A percentile compares a stretch with the other conserved stretches of the same genome.
Evolutionary conservation across 2,797 vertebrate genomes (phyloP).

Genomic region (Gallirallus australis): DNA sequence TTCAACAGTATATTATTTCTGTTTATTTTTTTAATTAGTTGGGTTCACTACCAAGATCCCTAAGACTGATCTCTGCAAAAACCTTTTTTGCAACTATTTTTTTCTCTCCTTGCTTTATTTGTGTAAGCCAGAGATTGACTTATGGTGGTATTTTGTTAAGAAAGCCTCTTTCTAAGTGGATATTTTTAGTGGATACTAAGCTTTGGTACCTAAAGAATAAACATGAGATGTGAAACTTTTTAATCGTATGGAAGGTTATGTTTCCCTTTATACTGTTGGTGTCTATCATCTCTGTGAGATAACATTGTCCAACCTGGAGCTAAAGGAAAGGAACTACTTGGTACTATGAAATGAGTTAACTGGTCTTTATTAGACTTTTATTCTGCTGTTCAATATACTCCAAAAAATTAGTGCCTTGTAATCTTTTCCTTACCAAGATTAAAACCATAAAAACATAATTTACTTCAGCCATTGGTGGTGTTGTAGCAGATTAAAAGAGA

Average conservation of each 20-base stretch:
- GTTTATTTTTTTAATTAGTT: not conserved
- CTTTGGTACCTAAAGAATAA: not conserved
- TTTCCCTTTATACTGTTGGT: not conserved
- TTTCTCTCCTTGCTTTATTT: not conserved
- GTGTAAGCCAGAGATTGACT: not conserved
- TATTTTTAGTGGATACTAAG: not conserved
- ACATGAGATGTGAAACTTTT: not conserved
- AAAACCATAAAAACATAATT: not conserved
- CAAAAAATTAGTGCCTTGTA: not conserved
- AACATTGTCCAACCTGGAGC: not conserved
- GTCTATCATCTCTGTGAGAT: not conserved
- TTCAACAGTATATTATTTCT: not conserved
- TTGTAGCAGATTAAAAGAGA: not conserved
- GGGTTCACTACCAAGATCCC: not conserved
- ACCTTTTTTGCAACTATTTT: not conserved
- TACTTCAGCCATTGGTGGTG: not conserved
- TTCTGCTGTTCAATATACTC: not conserved
- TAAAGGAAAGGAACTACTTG: not conserved
- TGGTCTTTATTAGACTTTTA: not conserved
- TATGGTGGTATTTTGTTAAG: not conserved
- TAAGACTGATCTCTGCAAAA: not conserved
- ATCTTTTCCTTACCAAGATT: not conserved
- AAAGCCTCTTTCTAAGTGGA: not conserved
- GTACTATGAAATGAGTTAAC: not conserved
- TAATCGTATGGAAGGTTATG: not conserved